Evolutionary conservation across 2,797 vertebrate species (phyloP), one percentile per base, ranked within the genome.

Genomic region (Gymnopithys bicolor): DNA sequence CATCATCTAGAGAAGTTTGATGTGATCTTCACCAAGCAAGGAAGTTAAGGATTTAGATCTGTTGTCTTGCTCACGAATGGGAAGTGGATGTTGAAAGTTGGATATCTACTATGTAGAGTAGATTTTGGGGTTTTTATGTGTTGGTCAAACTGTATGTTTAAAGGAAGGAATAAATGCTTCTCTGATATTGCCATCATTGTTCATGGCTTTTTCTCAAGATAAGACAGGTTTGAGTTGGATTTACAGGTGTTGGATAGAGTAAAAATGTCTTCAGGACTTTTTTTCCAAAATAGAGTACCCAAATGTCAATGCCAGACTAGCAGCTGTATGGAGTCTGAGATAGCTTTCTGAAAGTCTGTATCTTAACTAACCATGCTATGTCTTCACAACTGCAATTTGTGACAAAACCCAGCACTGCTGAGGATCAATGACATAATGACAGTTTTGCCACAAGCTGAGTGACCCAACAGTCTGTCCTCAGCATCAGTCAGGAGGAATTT

Each of bases 351-450:
- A 60, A 33, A 45, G 27, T 87, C 64, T 46, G 23, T 46, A 4
- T 49, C 33, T 62, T 48, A 68, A 62, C 25, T 18, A 84, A 39
- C 12, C 56, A 23, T 8, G n/a, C 32, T 43, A 19, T 1, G 1
- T 19, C 78, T 77, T 58, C 78, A 39, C 25, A 58, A 11, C 33
- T 37, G 23, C 56, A 49, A 0, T 33, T 63, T 62, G 12, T 4
- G 4, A 25, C 46, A 81, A 68, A 90, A 13, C n/a, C 43, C 73
- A 41, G 1, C 49, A 7, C 21, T 62, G 33, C 17, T 80, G 52
- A 49, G 43, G 27, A 25, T 11, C 0, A 0, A 17, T 52, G 80
- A 11, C 58, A 25, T 0, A 30, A 11, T 30, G 39, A 22, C 18
- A n/a, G n/a, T 32, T 52, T 58, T 32, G 13, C 25, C 53, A 3